Evolutionary conservation across 37 sponge, comb jelly and placozoan species (phyloP).

Genomic region (Cliona cf. orientalis): DNA sequence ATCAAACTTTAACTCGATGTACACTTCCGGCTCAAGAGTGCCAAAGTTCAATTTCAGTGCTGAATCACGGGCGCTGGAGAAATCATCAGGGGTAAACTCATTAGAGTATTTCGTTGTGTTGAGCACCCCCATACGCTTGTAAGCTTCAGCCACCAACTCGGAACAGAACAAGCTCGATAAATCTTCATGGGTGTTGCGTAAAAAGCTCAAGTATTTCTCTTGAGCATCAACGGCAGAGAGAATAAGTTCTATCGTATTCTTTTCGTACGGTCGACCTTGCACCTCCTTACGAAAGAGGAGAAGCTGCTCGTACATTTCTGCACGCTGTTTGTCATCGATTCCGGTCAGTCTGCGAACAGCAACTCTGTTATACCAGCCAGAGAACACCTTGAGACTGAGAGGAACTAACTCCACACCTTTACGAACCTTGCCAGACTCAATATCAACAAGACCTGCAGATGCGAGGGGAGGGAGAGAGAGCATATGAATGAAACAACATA

Average conservation of each 20-base stretch:
- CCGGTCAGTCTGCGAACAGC: conserved; percentile 71
- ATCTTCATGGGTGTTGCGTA: conserved; percentile 73
- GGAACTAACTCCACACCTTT: conserved; percentile 82
- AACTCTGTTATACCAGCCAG: conserved; percentile 81
- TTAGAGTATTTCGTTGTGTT: conserved; percentile 47
- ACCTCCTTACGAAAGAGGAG: conserved; percentile 61
- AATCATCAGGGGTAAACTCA: conserved; percentile 81
- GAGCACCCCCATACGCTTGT: conserved; percentile 67
- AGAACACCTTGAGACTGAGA: conserved; percentile 71
- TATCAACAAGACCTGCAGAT: conserved; percentile 73
- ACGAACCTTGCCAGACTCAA: conserved; percentile 63
- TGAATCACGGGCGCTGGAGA: conserved; percentile 44
- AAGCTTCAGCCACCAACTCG: conserved; percentile 77
- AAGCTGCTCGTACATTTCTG: conserved; percentile 50
- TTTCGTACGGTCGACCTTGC: conserved; percentile 71
- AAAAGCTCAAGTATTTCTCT: conserved; percentile 61
- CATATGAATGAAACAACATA: neutral
- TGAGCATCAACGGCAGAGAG: conserved; percentile 64
- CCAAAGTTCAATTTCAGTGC: conserved; percentile 21
- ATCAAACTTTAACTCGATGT: conserved; percentile 69
- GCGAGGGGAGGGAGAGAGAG: neutral
- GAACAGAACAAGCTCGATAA: conserved; percentile 78
- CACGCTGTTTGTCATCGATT: conserved; percentile 42
- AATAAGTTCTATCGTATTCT: conserved; percentile 65
- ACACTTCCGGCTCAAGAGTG: conserved; percentile 44